Evolutionary conservation across 2,797 vertebrate genomes (phyloP), one percentile per base, ranked within the genome.

Genomic region (Alcedo quadribrachys): DNA sequence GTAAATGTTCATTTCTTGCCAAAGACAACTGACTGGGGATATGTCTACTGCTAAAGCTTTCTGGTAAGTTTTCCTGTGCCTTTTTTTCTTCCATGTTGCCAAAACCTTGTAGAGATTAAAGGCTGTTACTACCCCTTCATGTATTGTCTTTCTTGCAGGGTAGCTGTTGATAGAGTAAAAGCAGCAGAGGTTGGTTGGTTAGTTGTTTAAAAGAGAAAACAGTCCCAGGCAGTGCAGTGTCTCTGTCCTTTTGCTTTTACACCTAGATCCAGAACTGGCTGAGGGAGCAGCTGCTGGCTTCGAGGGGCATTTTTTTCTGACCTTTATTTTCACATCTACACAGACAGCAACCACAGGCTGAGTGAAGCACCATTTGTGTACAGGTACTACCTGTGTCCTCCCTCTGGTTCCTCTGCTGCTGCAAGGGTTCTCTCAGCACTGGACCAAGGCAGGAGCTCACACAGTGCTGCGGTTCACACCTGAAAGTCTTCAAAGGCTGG

Each of bases 301-400:
- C 19, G 11, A 30, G 11, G 17, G 51, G 19, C 28, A 16, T 18
- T 51, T 27, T 9, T 45, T n/a, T 24, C 61, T 54, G 28, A 32
- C 9, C 30, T 69, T 27, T 66, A 45, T 28, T 66, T 81, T 84
- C 35, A 5, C 5, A 50, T 7, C 45, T 15, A 3, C 1, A 2
- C 1, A 18, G 43, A 8, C 13, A 81, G 55, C 25, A 66, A 11
- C 9, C 14, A 11, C 6, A 30, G 54, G 53, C 27, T 30, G 5
- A 14, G 9, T 0, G 3, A 17, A 60, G 73, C 33, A 43, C 58
- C 27, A 19, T 61, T 3, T 43, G 24, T 12, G 40, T 2, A 0
- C 4, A 9, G 10, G 9, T 6, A 20, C 8, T 22, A 46, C 55
- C 80, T 62, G 14, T 10, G 25, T 73, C 46, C 28, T 84, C 32